Base-by-base conservation (phyloP, 1,140 invertebrate genomes). In the Cyclina sinensis region DNA sequence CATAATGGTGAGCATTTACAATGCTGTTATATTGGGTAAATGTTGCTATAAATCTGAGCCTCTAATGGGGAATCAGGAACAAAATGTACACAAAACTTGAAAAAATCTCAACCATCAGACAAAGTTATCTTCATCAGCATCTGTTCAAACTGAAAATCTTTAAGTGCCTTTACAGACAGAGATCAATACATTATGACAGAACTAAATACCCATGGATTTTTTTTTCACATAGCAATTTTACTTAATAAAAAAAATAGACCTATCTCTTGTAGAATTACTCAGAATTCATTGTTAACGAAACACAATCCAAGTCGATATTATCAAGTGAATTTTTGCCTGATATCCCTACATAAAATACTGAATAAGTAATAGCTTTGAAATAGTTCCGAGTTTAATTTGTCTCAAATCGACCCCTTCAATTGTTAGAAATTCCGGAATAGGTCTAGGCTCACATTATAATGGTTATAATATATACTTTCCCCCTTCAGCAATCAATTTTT, bases 281-380 rank as follows among this genome's bases (percentile, higher is more conserved):
- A 70, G 32, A 70, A 70, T 70, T 70, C 65, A 37, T 70, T 35
- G 65, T 70, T 30, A 24, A 27, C 9, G 27, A 46, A 76, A 51
- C 51, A n/a, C 48, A 73, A 76, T 30, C 24, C 11, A 0, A 48
- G 74, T 73, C 85, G 46, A 87, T 78, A 80, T 43, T 78, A 87
- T 48, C 43, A 32, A 87, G 85, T 54, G 57, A 87, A 51, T 87
- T 87, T 87, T 87, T 68, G 85, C 85, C 85, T 87, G 85, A 87
- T 80, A 80, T 54, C 21, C 43, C 30, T 68, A 76, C 57, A 87
- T 87, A 87, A 87, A 87, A 79, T 78, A 80, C 51, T 24, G 59
- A 79, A 87, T 87, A 87, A 87, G 85, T 87, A 87, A 87, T 87
- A 79, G 74, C 43, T 87, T 87, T 87, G 54, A 87, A 87, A 79